Base-by-base conservation (phyloP, 2,888 invertebrate species). In the Dilophus febrilis region DNA sequence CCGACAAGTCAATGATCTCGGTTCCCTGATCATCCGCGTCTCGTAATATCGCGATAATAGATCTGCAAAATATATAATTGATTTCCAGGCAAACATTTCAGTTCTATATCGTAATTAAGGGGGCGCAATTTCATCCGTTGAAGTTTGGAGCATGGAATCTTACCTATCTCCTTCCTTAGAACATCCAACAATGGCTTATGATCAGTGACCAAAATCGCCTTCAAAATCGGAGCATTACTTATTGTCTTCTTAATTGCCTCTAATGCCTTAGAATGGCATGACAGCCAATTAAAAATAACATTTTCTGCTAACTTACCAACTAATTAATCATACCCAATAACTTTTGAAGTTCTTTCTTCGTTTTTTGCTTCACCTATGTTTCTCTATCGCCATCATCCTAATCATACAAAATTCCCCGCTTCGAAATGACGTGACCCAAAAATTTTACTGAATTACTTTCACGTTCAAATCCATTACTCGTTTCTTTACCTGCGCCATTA, bases 231-330 rank as follows among this genome's bases (percentile, higher is more conserved):
- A 31, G 48, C 3, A 48, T 44, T 30, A 49, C 49, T 37, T 37
- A 53, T 47, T 43, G 46, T 42, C 17, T 35, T 44, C 45, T 51
- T 45, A 29, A 48, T 46, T 43, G 41, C 45, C 34, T 42, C 41
- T 42, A 49, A 49, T 35, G 27, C 39, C 29, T 41, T 32, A 4
- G 43, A 32, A 35, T 50, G 49, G 41, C 42, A 42, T 31, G 30
- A 32, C 31, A 40, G 36, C 50, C 50, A 50, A 26, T 17, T 8
- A 40, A 43, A 49, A 35, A 42, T 14, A 26, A 47, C 19, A 46
- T 51, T 46, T 42, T 50, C 47, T 47, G 44, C 48, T 43, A 51
- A 45, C 37, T 41, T 26, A 35, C 27, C 7, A 40, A 26, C 35
- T 43, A 46, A 39, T 45, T 45, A 13, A 40, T 22, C n/a, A 26